Evolutionary conservation across 2,888 invertebrate species (phyloP).

Genomic region (Drosophila diplacantha): DNA sequence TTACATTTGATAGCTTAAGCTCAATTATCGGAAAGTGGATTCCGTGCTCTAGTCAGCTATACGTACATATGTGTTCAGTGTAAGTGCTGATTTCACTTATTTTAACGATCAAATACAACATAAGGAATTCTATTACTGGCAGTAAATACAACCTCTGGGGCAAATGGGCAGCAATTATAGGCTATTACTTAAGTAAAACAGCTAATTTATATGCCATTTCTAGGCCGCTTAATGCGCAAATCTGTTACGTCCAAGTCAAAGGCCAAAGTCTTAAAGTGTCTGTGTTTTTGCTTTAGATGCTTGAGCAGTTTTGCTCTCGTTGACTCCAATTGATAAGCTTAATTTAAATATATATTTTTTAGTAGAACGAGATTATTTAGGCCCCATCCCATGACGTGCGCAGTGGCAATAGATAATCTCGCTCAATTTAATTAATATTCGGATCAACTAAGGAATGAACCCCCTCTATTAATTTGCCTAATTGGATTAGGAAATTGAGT

Average conservation of each 20-base stretch:
- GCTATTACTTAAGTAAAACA: background rate
- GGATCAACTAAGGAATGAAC: background rate
- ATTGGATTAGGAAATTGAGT: conserved; percentile 44
- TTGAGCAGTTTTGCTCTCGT: background rate
- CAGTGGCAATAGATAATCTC: conserved; percentile 4
- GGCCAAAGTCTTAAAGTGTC: conserved; percentile 13
- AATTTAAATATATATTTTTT: conserved; percentile 11
- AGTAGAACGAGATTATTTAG: background rate
- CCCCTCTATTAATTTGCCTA: conserved; percentile 12
- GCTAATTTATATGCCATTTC: conserved; percentile 3
- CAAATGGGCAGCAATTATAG: conserved; percentile 18
- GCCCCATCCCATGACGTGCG: conserved; percentile 7
- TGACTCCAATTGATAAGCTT: conserved; percentile 16
- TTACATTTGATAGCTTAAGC: conserved; percentile 29
- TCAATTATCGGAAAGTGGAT: conserved; percentile 13
- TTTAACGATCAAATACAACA: conserved; percentile 21
- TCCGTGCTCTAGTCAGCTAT: conserved; percentile 22
- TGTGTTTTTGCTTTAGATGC: background rate
- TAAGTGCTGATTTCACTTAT: conserved; percentile 26
- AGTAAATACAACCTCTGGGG: background rate
- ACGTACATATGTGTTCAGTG: background rate
- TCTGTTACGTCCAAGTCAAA: conserved; percentile 11
- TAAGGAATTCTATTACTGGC: background rate
- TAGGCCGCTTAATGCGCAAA: conserved; percentile 5
- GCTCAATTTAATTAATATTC: background rate